Percentiles rank a stretch among this genome's conserved stretches.
These are phyloP conservation scores for Alaudala cheleensis DNA, from an alignment of 2,113 vertebrate genomes.

Conservation along the genomic window DNA sequence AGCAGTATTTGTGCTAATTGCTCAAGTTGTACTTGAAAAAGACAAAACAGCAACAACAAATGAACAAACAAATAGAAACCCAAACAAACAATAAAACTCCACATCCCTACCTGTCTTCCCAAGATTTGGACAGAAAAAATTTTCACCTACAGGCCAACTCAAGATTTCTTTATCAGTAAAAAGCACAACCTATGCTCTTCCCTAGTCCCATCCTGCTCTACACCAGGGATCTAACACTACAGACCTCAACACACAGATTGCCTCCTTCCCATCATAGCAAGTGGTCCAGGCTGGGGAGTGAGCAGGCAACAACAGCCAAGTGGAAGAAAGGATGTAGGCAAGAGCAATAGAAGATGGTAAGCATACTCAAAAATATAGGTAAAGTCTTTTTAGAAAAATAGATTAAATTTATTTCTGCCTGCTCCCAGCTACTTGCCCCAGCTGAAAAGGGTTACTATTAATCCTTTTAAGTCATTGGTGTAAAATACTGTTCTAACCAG, in stretches of 20 bases:
- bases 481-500: neutral
- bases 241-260: neutral
- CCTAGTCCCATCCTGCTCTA: neutral
- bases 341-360: neutral
- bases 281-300: neutral
- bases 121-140: neutral
- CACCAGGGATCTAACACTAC: neutral
- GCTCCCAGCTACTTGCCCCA: neutral
- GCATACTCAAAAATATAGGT: neutral
- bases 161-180: neutral
- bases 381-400: neutral
- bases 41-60: neutral
- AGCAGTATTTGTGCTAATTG: neutral
- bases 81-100: neutral
- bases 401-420: conserved; percentile 38
- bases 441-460: conserved; percentile 15
- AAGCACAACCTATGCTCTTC: neutral
- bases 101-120: neutral
- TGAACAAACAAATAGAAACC: neutral
- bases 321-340: neutral
- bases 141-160: neutral
- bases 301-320: neutral
- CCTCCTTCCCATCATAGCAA: fast-evolving
- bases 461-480: conserved; percentile 2
- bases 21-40: neutral